phyloP scores from a whole-genome alignment of 2,113 vertebrate species.

The Gallinago media region DNA sequence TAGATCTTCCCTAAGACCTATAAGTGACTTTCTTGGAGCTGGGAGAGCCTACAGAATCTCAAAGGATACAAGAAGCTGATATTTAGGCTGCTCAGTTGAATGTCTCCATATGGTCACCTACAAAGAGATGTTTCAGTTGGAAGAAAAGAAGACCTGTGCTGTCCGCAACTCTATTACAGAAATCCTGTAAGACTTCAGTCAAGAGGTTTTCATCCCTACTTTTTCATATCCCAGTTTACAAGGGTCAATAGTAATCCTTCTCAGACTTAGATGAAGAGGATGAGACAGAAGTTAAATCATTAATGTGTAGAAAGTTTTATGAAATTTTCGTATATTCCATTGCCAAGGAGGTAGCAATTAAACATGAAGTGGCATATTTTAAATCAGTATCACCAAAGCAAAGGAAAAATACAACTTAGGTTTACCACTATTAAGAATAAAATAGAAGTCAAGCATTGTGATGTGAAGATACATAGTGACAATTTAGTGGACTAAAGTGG shows the following conservation, averaged over 20 bases:
- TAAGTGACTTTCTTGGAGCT: neutral
- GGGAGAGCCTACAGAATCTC: neutral
- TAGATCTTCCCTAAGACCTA: neutral
- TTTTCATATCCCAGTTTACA: neutral
- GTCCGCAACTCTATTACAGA: neutral
- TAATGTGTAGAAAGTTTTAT: neutral
- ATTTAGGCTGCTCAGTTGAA: neutral
- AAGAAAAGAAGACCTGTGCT: accelerated
- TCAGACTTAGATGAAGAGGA: neutral
- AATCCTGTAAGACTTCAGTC: neutral
- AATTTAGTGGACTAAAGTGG: neutral
- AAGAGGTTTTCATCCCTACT: neutral
- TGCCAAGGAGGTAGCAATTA: neutral
- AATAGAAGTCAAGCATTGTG: neutral
- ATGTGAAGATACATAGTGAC: neutral
- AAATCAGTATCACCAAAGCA: neutral
- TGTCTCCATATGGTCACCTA: neutral
- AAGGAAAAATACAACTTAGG: neutral
- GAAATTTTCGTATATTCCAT: neutral
- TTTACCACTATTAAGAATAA: neutral
- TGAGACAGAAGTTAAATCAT: neutral
- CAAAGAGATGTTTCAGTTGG: neutral
- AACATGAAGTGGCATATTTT: neutral
- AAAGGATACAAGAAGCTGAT: neutral
- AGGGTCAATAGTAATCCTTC: neutral